A percentile compares a stretch with the other conserved stretches of the same genome.
Evolutionary conservation across 2,888 invertebrate genomes (phyloP).

Genomic region (Listrodromus nycthemerus): DNA sequence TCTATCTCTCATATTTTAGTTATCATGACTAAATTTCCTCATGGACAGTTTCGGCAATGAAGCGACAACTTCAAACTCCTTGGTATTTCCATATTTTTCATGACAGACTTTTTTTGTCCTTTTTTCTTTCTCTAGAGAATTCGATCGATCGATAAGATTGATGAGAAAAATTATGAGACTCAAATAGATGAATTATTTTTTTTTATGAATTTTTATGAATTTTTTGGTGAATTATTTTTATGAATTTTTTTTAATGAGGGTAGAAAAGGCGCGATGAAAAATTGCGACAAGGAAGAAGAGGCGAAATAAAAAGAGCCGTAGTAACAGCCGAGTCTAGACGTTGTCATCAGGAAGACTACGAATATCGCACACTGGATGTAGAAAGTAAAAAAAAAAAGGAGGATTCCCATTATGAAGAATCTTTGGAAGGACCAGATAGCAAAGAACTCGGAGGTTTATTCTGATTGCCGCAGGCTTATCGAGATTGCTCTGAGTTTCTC

Average conservation of each 20-base stretch:
- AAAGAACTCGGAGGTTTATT: conserved; percentile 39
- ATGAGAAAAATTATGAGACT: conserved; percentile 16
- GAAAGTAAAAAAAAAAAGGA: conserved; percentile 12
- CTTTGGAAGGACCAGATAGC: conserved; percentile 41
- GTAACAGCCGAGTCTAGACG: conserved; percentile 54
- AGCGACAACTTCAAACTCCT: background rate
- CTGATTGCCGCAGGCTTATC: conserved; percentile 54
- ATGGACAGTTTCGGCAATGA: background rate
- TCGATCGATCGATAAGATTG: conserved; percentile 13
- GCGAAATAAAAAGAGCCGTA: conserved; percentile 2
- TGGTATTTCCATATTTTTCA: background rate
- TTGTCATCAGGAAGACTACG: conserved; percentile 39
- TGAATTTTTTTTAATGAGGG: too few relatives aligned
- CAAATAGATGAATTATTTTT: conserved; percentile 5
- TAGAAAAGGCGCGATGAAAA: conserved; percentile 20
- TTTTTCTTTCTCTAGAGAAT: background rate
- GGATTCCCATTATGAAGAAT: conserved; percentile 52
- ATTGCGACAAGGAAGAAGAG: background rate
- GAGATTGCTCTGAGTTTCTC: conserved; percentile 29
- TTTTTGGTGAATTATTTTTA: too few relatives aligned
- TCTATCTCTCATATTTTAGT: background rate
- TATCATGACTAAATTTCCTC: background rate
- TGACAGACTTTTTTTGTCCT: background rate
- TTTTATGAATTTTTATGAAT: background rate
- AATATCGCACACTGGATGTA: conserved; percentile 25